Evolutionary conservation across 2,797 vertebrate species (phyloP).

Genomic region (Xenops minutus): DNA sequence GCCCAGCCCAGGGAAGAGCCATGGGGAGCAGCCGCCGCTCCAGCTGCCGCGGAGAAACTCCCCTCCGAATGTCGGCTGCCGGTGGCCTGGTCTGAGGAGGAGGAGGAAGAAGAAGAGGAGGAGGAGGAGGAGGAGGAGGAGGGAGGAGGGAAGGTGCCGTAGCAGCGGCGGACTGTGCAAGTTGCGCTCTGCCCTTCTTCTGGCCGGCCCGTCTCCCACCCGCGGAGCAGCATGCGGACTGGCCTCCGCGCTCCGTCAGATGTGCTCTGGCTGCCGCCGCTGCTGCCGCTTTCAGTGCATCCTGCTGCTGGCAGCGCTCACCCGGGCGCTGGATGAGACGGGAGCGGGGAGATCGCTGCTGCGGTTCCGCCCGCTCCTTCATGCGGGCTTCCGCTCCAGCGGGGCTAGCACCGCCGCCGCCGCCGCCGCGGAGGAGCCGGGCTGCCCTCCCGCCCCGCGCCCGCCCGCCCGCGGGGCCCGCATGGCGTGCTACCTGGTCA

Average conservation of each 20-base stretch:
- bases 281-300: slow-evolving; percentile 34
- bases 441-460: not conserved
- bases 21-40: not conserved
- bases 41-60: not conserved
- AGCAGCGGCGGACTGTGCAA: not conserved
- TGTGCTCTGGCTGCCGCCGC: slow-evolving; percentile 54
- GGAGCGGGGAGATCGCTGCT: not conserved
- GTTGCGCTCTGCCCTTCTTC: slow-evolving; percentile 5
- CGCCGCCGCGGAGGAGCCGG: slow-evolving; percentile 14
- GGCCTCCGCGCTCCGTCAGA: slow-evolving; percentile 47
- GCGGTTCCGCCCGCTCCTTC: slow-evolving; percentile 16
- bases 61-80: not conserved
- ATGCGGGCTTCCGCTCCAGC: slow-evolving; percentile 24
- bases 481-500: slow-evolving; percentile 98
- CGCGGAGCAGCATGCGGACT: slow-evolving; percentile 72
- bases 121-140: not conserved
- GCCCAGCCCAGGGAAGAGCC: not conserved
- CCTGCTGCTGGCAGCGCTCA: slow-evolving; percentile 38
- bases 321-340: slow-evolving; percentile 58
- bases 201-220: not conserved
- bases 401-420: slow-evolving; percentile 7
- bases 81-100: not conserved
- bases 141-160: not conserved
- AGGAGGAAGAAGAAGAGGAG: not conserved
- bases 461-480: slow-evolving; percentile 27